Evolutionary conservation across 2,888 invertebrate genomes (phyloP).

Genomic region (Bimastos eiseni): DNA sequence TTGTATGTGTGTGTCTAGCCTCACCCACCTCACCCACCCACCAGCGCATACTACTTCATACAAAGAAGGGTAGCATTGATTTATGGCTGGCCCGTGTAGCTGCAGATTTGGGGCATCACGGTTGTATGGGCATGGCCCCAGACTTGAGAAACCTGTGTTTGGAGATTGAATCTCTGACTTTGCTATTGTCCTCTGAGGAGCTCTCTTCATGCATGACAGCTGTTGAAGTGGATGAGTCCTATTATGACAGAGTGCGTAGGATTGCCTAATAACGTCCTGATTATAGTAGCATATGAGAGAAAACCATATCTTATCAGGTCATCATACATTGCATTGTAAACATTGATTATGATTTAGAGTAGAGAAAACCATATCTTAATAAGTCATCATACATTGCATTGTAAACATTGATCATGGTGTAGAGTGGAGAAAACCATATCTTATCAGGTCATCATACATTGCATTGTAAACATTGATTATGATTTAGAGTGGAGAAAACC

Average conservation of each 20-base stretch:
- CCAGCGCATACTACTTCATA: background rate
- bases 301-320: background rate
- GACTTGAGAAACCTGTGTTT: background rate
- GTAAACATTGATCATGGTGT: no score
- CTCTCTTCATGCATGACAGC: background rate
- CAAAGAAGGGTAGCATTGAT: background rate
- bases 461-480: background rate
- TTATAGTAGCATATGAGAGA: background rate
- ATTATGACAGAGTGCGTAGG: conserved; percentile 5
- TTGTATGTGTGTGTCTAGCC: background rate
- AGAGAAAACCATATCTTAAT: no score
- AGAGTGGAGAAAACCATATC: background rate
- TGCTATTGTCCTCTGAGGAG: background rate
- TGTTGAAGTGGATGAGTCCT: background rate
- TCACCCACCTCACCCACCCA: background rate
- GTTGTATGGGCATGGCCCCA: background rate
- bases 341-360: background rate
- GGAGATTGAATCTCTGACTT: background rate
- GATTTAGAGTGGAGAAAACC: no score
- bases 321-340: background rate
- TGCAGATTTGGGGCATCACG: background rate
- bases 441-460: background rate
- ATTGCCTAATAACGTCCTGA: background rate
- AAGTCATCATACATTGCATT: no score
- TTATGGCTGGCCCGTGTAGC: background rate